Evolutionary conservation across 2,888 invertebrate genomes (phyloP), one percentile per base, ranked within the genome.

Genomic region (Troglohyphantes excavatus): DNA sequence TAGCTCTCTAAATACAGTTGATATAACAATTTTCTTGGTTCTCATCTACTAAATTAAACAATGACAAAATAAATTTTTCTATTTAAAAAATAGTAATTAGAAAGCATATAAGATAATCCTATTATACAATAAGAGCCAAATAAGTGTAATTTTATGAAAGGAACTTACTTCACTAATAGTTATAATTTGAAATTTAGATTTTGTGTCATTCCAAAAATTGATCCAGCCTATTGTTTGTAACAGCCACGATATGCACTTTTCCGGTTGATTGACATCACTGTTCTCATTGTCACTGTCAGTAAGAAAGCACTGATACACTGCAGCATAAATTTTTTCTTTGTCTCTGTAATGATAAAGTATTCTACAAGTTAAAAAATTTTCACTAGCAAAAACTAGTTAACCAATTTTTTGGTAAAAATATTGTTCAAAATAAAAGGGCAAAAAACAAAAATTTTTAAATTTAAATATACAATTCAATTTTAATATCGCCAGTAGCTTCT

Each of bases 141-240:
- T 46, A 9, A 53, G 6, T 26, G 11, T 29, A 2, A 33, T n/a
- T n/a, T n/a, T n/a, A n/a, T n/a, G n/a, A n/a, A n/a, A n/a, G 13
- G 23, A 78, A 79, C 90, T 75, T 75, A 90, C 90, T 75, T 90
- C 90, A 27, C 46, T 23, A 26, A 78, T 33, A 39, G 73, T 73
- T 6, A 84, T 65, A 1, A 90, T 27, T 27, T 90, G 90, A 27
- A 73, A 85, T 65, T 90, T 72, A 2, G 85, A 90, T 67, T 79
- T 85, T 1, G 90, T 39, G n/a, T 90, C 85, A 33, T 59, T 78
- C n/a, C 85, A 65, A 0, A 90, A 84, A 63, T 73, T 85, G 7
- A 90, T 33, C 85, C 90, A 81, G 19, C 90, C 90, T n/a, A 90
- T 85, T 29, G 85, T 90, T 75, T 90, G 78, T 17, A 85, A 53